Percentiles rank a stretch among this genome's conserved stretches.
Evolutionary conservation across 2,888 invertebrate genomes (phyloP).

Genomic region (Hyppa rectilinea): DNA sequence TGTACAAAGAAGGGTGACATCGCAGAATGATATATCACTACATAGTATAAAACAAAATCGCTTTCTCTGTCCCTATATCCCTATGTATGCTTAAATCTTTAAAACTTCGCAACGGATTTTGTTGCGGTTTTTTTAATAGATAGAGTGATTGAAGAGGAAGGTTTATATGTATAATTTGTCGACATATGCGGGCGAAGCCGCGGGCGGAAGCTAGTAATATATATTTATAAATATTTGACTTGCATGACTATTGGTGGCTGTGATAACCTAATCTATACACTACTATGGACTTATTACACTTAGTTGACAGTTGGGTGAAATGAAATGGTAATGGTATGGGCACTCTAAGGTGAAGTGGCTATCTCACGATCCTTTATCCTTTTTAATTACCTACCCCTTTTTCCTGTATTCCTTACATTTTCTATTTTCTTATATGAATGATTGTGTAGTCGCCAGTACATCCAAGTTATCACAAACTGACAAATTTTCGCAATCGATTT

Average conservation of each 20-base stretch:
- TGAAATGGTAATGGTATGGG: conserved; percentile 22
- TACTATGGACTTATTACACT: conserved; percentile 5
- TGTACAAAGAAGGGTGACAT: not conserved
- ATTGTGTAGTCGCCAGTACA: no score
- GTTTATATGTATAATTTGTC: no score
- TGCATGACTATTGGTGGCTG: conserved; percentile 48
- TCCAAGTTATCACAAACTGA: no score
- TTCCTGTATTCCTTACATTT: conserved; percentile 1
- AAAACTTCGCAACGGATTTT: no score
- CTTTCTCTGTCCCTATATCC: no score
- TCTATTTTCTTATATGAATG: conserved; percentile 5
- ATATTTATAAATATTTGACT: conserved; percentile 28
- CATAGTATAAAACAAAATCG: no score
- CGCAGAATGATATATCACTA: conserved; percentile 1
- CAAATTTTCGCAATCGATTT: no score
- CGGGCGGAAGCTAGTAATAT: no score
- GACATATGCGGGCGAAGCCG: no score
- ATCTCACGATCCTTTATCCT: conserved; percentile 23
- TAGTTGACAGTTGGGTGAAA: conserved; percentile 17
- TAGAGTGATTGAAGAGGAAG: no score
- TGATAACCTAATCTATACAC: conserved; percentile 24
- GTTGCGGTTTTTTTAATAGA: no score
- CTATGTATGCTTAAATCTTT: no score
- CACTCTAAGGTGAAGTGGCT: conserved; percentile 32
- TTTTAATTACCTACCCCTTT: conserved; percentile 7